Base-by-base conservation (phyloP, 2,113 vertebrate species). In the Centropristis striata region DNA sequence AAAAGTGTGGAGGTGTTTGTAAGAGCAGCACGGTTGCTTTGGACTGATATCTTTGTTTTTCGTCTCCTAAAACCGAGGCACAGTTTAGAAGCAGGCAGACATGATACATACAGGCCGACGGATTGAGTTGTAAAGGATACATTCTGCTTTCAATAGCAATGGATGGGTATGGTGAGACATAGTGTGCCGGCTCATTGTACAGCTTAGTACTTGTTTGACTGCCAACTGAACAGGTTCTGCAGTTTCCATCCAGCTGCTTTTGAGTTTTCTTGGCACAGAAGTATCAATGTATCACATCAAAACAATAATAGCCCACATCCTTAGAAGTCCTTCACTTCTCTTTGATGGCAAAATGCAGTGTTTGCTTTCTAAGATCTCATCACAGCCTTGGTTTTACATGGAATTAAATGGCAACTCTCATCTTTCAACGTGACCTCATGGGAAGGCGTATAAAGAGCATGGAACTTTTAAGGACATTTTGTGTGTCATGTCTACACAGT, bases 141-240 rank as follows among this genome's bases (percentile, higher is more conserved):
- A 59, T 74, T 74, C 66, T 73, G 46, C 70, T 90, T 85, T 85
- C 41, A 84, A 55, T 70, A 78, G 51, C n/a, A 76, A 67, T 73
- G 80, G 70, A 71, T 70, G 80, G 27, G 32, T 67, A 41, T 44
- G 58, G 51, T 75, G 66, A 81, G 80, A 84, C 83, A 79, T 27
- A 42, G 21, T 53, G 67, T 80, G 78, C 65, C 69, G 71, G 60
- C 74, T 60, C 67, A 80, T 76, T 78, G 68, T 75, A 64, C 68
- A 73, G 85, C 75, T 71, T 68, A 84, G 80, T 58, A 49, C 70
- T 73, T 57, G 32, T 77, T 72, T 78, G 65, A 83, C 75, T 82
- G 90, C 90, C 87, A 92, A 81, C 50, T 67, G 51, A 89, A 82
- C 83, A 83, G 81, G 61, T 89, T 90, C 59, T 67, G 68, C 68